Evolutionary conservation across 2,888 invertebrate species (phyloP), one percentile per base, ranked within the genome.

Genomic region (Helobdella robusta): DNA sequence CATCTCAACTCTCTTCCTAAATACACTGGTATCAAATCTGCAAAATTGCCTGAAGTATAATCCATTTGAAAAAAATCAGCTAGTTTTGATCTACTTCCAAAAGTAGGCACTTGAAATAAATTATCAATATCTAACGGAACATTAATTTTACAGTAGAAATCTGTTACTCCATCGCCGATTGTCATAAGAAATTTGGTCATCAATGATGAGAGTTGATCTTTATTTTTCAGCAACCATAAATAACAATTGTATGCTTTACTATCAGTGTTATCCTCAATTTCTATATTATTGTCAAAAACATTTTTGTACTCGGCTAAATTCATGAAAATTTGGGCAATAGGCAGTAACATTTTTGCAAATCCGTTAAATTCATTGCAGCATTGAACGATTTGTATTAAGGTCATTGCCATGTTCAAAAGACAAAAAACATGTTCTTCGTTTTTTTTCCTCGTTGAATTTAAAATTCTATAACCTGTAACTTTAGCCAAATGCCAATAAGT

Each of bases 121-220:
- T 65, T 56, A 4, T 69, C 68, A 11, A 71, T 68, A 28, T 66
- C 54, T 11, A 70, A 30, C 28, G 70, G 36, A 58, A 67, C 68
- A 32, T 69, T 69, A 11, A 67, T 67, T 66, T 72, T 72, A 63
- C 70, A 70, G 62, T 68, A 72, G 34, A 71, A 66, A 56, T 72
- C 71, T 15, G 72, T 69, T 32, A 70, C 35, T 5, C 71, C 70
- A 48, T 71, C 70, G 40, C 68, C 68, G 36, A 67, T 65, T 32
- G 70, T 70, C 23, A 68, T 68, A 44, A 72, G 56, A 28, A 71
- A 68, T 62, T 71, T 71, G 52, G 70, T 68, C 59, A 72, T 65
- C 69, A 72, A 68, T 44, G 69, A 68, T 18, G 70, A 70, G n/a
- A 72, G 67, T 2, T 71, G 67, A 36, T 70, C 70, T 58, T 72